Evolutionary conservation across 2,888 invertebrate genomes (phyloP), one percentile per base, ranked within the genome.

Genomic region (Nineta flava): DNA sequence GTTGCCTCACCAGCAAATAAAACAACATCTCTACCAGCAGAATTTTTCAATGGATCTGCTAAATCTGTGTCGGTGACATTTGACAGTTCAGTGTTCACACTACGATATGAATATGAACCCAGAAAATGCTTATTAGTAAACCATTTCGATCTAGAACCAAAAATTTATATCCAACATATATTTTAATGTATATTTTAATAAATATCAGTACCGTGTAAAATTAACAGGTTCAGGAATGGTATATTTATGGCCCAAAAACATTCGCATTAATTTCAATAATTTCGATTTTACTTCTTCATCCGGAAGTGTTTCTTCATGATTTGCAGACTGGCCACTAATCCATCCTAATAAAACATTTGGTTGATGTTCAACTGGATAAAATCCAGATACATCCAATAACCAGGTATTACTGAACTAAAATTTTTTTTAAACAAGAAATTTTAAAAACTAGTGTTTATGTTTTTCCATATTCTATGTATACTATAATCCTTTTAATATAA

Each of bases 101-200:
- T 75, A 56, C 75, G 71, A 61, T 70, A 82, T 2, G 76, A 73
- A 62, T 88, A 90, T 1, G 82, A 79, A 2, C 90, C 88, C 43
- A 76, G 71, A 4, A 81, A 79, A 63, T 73, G 76, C 1, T 76
- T 75, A 65, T 87, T 79, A 1, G 72, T 71, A 53, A 70, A 72
- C 90, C 88, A 88, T 2, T 66, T 70, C 1, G 87, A 80, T 56
- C 85, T 84, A 62, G 50, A 62, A 46, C n/a, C 2, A 38, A n/a
- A 7, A 38, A 38, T 38, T 13, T 13, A 2, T 13, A 38, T 26
- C 7, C 4, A 7, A 5, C 19, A 35, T n/a, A 9, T 10, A 32
- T 10, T 32, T 32, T 32, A 10, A 32, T 9, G 10, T 32, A 32
- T 32, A 13, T 13, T 13, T 3, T 12, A 13, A 38, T 38, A 5